Evolutionary conservation across 1,140 invertebrate genomes (phyloP), one percentile per base, ranked within the genome.

Genomic region (Schlechtendalia chinensis): DNA sequence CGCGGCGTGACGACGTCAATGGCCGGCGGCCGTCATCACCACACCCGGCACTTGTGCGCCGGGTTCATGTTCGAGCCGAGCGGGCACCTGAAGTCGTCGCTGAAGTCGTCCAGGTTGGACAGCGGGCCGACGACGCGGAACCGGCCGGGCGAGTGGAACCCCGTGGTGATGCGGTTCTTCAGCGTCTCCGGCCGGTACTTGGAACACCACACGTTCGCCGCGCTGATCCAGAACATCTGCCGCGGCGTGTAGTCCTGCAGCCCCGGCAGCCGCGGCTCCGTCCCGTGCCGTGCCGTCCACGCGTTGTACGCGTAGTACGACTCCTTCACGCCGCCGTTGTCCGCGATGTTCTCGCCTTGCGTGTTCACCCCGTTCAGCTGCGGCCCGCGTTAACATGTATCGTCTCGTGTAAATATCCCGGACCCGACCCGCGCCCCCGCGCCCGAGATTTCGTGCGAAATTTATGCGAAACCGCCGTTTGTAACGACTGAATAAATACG

Each of bases 331-430:
- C 94, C 94, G 17, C 93, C 94, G 85, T 96, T 96, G 85, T 96
- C 94, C 0, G 95, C 95, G 65, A 96, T 94, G 84, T 96, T 96
- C 84, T 97, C 95, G n/a, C 91, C 93, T 86, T 96, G 93, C 1
- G 94, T 95, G 82, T 94, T 94, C 45, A 94, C 91, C 56, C 93
- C 93, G 83, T 96, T 96, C 39, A 95, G 83, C 93, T 95, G 83
- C 8, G 32, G n/a, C n/a, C n/a, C n/a, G n/a, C n/a, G n/a, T n/a
- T n/a, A n/a, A n/a, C n/a, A n/a, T n/a, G n/a, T n/a, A n/a, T n/a
- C n/a, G n/a, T n/a, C n/a, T n/a, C n/a, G n/a, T n/a, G n/a, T n/a
- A n/a, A n/a, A n/a, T n/a, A n/a, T n/a, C n/a, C n/a, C n/a, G n/a
- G n/a, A n/a, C n/a, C n/a, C n/a, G n/a, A n/a, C n/a, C n/a, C n/a